Evolutionary conservation across 2,888 invertebrate species (phyloP), one percentile per base, ranked within the genome.

Genomic region (Noctuana brunneofusca): DNA sequence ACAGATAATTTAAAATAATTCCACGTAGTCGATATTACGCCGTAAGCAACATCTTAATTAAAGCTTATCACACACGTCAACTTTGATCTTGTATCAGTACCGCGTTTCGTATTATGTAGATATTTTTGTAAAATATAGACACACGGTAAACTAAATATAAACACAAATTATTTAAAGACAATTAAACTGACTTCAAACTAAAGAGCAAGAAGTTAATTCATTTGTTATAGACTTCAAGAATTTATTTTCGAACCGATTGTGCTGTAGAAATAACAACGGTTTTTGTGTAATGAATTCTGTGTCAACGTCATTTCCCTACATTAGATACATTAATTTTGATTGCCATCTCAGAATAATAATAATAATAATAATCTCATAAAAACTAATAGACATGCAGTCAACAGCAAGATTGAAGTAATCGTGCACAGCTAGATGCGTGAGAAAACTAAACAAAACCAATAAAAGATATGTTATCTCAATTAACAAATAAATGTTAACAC

Each of bases 361-460:
- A n/a, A 78, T 75, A 80, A 66, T 73, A 69, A 66, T 66, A 67
- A 71, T 75, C 75, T 75, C 75, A 78, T 76, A 79, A 85, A 43
- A 84, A 80, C 82, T 83, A 87, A 84, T 56, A 83, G 68, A 75
- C 91, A 90, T 91, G 91, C 91, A 89, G 80, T 78, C 79, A 84
- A 89, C 83, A 89, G 88, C 90, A 84, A 89, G 81, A 88, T 87
- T 78, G 78, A 89, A 88, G 79, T 80, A 87, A 72, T 82, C 90
- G 90, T 91, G 91, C 91, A 90, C 83, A 89, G 90, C 90, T 89
- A 88, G 85, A 90, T 90, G 91, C 91, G 91, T 90, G 89, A 87
- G 76, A 83, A 81, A 89, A 89, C 79, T 81, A 86, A 89, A 86
- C 67, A 83, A 87, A 86, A 83, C n/a, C 35, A 60, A 54, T 68